These are phyloP conservation scores for Lepidurus packardi DNA, from an alignment of 1,140 invertebrate genomes.

Conservation along the genomic window DNA sequence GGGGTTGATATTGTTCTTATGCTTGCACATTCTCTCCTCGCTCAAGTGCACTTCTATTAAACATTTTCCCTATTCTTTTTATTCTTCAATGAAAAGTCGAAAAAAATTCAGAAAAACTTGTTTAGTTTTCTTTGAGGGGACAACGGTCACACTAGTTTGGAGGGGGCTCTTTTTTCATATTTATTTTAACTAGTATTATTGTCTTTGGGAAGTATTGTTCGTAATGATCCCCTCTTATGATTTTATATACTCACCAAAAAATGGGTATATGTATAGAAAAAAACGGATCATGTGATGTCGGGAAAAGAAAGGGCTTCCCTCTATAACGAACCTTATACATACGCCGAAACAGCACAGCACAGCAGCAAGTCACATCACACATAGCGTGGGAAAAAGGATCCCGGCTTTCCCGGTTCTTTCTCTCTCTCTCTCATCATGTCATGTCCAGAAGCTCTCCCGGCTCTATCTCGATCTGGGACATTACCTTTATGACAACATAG, in stretches of 20 bases:
- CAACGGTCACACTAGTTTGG: too few relatives aligned
- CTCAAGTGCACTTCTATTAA: too few relatives aligned
- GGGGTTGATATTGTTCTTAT: too few relatives aligned
- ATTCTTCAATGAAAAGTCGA: too few relatives aligned
- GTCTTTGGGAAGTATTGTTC: background rate
- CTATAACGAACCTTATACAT: background rate
- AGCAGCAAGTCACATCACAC: conserved; percentile 4
- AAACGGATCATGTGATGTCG: background rate
- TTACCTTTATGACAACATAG: conserved; percentile 14
- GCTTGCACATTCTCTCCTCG: too few relatives aligned
- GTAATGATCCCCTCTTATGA: conserved; percentile 1
- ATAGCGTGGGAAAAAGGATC: conserved; percentile 18
- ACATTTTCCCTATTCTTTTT: too few relatives aligned
- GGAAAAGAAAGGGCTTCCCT: background rate
- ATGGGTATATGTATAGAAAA: background rate
- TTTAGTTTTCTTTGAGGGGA: too few relatives aligned
- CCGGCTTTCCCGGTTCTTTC: conserved; percentile 7
- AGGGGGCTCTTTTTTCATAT: too few relatives aligned
- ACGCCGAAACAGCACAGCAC: background rate
- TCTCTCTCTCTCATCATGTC: conserved; percentile 6
- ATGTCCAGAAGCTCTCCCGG: background rate
- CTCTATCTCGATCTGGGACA: conserved; percentile 9
- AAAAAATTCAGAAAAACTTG: too few relatives aligned
- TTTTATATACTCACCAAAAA: conserved; percentile 16
- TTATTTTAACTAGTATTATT: background rate